Percentiles rank a stretch among this genome's conserved stretches.
These are phyloP conservation scores for Allygus modestus DNA, from an alignment of 2,888 invertebrate genomes.

Conservation along the genomic window DNA sequence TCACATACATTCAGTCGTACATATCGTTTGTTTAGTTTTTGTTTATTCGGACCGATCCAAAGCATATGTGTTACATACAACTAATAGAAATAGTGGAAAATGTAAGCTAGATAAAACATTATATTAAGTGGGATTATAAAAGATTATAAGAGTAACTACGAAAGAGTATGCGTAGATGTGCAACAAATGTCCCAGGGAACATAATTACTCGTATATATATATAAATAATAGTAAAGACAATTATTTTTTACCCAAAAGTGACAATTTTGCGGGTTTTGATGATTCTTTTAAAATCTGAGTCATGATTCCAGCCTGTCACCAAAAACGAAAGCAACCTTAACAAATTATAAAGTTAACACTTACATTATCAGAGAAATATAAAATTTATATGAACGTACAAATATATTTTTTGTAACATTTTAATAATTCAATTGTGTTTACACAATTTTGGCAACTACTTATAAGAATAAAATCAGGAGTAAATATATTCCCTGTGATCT, in stretches of 20 bases:
- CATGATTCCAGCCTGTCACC: no score
- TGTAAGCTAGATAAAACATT: slow-evolving; percentile 56
- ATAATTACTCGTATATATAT: background rate
- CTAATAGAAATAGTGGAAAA: slow-evolving; percentile 43
- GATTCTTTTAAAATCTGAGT: no score
- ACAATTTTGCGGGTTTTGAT: no score
- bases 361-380: no score
- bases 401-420: no score
- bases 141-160: slow-evolving; percentile 46
- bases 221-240: no score
- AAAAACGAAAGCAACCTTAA: no score
- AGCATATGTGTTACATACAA: slow-evolving; percentile 29
- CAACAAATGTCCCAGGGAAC: background rate
- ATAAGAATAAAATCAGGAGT: background rate
- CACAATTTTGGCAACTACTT: no score
- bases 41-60: slow-evolving; percentile 30
- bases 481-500: slow-evolving; percentile 12
- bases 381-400: no score
- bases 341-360: no score
- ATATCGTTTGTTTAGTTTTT: slow-evolving; percentile 14
- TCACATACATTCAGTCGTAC: background rate
- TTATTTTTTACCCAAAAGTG: no score
- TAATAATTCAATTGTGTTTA: no score
- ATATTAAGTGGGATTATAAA: slow-evolving; percentile 54
- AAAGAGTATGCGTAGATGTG: slow-evolving; percentile 35